A percentile compares a stretch with the other conserved stretches of the same genome.
Conservation (phyloP, 1,140 invertebrate species). For the Drosophila sulfurigaster region DNA sequence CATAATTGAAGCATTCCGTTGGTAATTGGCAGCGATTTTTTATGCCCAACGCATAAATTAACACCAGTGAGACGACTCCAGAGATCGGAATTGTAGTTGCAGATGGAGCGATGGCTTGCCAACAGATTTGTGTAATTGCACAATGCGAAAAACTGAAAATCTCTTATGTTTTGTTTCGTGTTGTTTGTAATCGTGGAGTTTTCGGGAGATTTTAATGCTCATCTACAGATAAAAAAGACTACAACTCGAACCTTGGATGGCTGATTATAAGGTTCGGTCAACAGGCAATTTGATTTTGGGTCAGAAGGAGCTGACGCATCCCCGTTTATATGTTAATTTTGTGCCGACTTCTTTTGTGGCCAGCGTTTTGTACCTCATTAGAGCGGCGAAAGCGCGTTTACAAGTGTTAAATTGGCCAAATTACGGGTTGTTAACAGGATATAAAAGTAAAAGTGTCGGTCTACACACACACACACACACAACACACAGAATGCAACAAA, state of each 20-base stretch:
- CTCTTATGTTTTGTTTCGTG: neutral
- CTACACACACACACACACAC: neutral
- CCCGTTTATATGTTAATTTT: slow-evolving; percentile 78
- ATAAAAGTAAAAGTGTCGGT: slow-evolving; percentile 81
- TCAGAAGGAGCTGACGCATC: slow-evolving; percentile 51
- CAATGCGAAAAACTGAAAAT: slow-evolving; percentile 13
- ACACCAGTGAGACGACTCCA: slow-evolving; percentile 56
- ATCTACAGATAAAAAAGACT: neutral
- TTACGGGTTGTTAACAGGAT: slow-evolving; percentile 81
- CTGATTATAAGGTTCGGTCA: slow-evolving; percentile 64
- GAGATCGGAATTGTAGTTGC: slow-evolving; percentile 21
- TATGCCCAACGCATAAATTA: slow-evolving; percentile 79
- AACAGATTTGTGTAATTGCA: slow-evolving; percentile 79
- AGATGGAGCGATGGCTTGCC: slow-evolving; percentile 32
- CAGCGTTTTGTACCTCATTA: slow-evolving; percentile 82
- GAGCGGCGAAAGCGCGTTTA: slow-evolving; percentile 82
- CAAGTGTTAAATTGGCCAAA: slow-evolving; percentile 83
- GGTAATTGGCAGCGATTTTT: slow-evolving; percentile 80
- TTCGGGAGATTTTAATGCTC: slow-evolving; percentile 57
- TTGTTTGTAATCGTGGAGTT: slow-evolving; percentile 27
- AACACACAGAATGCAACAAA: slow-evolving; percentile 9
- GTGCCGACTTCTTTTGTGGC: slow-evolving; percentile 48
- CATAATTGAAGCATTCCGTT: slow-evolving; percentile 78
- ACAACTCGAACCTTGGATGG: slow-evolving; percentile 6
- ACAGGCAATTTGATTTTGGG: slow-evolving; percentile 69